Percentiles rank a stretch among this genome's conserved stretches.
phyloP scores from a whole-genome alignment of 2,888 invertebrate genomes.

The Platycnemis pennipes region DNA sequence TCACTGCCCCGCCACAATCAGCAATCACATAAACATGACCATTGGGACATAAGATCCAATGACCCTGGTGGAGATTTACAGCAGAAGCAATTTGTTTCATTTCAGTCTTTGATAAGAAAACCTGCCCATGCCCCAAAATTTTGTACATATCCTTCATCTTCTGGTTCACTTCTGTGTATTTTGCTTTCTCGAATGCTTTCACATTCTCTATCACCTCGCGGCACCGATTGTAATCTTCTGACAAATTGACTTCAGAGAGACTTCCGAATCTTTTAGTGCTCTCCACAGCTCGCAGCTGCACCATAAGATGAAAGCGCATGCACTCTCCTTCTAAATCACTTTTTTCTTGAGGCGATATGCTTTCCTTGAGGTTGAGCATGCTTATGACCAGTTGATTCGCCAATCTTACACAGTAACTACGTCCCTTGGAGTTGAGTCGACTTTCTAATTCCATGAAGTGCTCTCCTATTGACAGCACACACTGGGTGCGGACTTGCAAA shows the following conservation, averaged over 20 bases:
- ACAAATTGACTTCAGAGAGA: not conserved
- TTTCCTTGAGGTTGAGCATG: not conserved
- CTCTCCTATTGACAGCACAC: not conserved
- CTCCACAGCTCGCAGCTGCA: not conserved
- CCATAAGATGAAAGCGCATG: not conserved
- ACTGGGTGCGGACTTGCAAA: not conserved
- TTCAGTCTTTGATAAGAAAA: constrained; percentile 78
- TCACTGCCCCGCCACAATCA: constrained; percentile 29
- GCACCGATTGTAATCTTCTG: not conserved
- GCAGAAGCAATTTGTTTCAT: constrained; percentile 81
- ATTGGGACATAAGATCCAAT: constrained; percentile 88
- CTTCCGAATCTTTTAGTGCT: not conserved
- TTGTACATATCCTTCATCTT: not conserved
- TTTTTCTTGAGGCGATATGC: not conserved
- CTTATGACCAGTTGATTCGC: not conserved
- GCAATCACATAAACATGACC: constrained; percentile 81
- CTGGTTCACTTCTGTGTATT: constrained; percentile 77
- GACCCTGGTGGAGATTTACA: constrained; percentile 81
- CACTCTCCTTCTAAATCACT: not conserved
- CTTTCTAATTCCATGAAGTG: not conserved
- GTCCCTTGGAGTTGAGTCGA: not conserved
- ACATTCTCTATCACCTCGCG: constrained; percentile 76
- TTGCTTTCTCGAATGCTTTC: constrained; percentile 78
- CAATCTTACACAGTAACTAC: not conserved
- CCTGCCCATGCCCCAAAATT: not conserved